phyloP scores from a whole-genome alignment of 2,888 invertebrate species.

The Metallyticus violacea region DNA sequence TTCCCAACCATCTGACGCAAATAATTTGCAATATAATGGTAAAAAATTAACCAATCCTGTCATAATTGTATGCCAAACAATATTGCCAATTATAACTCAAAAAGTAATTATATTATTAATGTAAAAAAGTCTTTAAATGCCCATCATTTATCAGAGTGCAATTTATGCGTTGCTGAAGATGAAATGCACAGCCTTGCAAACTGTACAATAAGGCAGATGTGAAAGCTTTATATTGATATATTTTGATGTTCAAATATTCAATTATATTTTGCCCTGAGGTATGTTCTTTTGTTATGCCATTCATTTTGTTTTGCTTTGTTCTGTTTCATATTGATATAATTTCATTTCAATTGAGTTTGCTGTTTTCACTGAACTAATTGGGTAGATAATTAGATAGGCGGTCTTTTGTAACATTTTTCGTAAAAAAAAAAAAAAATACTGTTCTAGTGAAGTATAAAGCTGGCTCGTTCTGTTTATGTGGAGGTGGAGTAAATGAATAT shows the following conservation, averaged over 20 bases:
- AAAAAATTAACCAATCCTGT: too few relatives aligned
- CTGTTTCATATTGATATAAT: not conserved
- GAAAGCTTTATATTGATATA: not conserved
- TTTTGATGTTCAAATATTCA: not conserved
- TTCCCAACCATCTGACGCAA: too few relatives aligned
- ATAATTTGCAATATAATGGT: too few relatives aligned
- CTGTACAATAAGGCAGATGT: not conserved
- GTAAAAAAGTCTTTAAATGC: not conserved
- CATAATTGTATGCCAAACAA: not conserved
- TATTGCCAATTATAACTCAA: not conserved
- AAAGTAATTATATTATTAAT: not conserved
- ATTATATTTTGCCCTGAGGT: not conserved
- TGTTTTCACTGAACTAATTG: not conserved
- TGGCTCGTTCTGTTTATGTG: not conserved
- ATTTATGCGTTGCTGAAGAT: not conserved
- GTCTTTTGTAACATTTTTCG: not conserved
- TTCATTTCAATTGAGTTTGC: not conserved
- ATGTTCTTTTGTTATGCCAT: not conserved
- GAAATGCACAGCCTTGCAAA: not conserved
- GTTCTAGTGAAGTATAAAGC: not conserved
- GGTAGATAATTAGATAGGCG: not conserved
- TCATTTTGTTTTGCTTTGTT: not conserved
- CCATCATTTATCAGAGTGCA: not conserved
- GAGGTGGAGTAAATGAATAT: too few relatives aligned
- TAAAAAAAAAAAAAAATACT: not conserved